phyloP scores from a whole-genome alignment of 2,113 vertebrate species.

The Pitta sordida region DNA sequence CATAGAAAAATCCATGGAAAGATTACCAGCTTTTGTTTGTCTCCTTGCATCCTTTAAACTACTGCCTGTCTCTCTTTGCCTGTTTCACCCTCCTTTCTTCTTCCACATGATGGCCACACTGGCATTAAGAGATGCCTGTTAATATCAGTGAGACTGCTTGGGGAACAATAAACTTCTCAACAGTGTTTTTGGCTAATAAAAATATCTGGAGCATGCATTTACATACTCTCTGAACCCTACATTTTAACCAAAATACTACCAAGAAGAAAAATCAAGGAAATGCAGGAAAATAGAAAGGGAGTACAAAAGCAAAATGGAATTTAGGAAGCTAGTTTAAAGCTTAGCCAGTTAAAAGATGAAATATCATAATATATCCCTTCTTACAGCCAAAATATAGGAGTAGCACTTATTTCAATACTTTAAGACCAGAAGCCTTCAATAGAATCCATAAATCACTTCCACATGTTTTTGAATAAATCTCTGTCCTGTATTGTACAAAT shows the following conservation, averaged over 20 bases:
- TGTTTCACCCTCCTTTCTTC: neutral
- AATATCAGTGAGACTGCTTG: neutral
- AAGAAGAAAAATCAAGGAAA: neutral
- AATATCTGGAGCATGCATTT: neutral
- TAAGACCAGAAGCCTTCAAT: conserved; percentile 32
- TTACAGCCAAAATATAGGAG: conserved; percentile 3
- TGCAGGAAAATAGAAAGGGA: neutral
- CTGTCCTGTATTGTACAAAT: conserved; percentile 21
- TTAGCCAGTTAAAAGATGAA: neutral
- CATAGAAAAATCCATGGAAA: neutral
- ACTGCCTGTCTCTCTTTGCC: neutral
- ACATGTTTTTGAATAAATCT: conserved; percentile 59
- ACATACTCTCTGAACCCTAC: neutral
- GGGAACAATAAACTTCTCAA: neutral
- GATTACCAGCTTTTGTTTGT: conserved; percentile 1
- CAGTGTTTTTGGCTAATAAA: neutral
- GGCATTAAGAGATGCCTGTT: neutral
- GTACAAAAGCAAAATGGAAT: neutral
- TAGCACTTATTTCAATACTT: conserved; percentile 19
- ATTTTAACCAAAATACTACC: neutral
- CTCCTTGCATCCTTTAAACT: neutral
- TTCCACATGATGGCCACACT: neutral
- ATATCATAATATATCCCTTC: neutral
- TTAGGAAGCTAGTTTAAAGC: neutral
- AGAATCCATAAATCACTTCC: conserved; percentile 61